A percentile compares a stretch with the other conserved stretches of the same genome.
phyloP scores from a whole-genome alignment of 2,113 vertebrate genomes.

The Scopus umbretta region DNA sequence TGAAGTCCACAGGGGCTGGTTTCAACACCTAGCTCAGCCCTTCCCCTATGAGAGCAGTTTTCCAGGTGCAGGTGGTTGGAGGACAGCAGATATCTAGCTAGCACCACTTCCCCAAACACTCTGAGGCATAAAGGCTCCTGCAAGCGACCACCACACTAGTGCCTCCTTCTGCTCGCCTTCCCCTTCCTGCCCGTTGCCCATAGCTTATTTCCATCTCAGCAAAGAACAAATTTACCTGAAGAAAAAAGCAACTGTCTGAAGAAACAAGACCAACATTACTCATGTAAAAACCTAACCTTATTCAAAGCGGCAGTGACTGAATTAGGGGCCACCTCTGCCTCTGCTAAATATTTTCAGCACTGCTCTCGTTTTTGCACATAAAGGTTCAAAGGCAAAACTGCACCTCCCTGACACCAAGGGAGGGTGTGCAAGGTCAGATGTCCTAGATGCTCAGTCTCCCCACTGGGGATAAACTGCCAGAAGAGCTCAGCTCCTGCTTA shows the following conservation, averaged over 20 bases:
- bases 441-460: neutral
- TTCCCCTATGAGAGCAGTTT: neutral
- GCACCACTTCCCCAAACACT: neutral
- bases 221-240: neutral
- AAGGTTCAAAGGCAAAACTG: neutral
- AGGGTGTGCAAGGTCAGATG: neutral
- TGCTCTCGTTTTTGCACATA: neutral
- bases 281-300: neutral
- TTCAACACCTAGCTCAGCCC: neutral
- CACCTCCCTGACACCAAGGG: neutral
- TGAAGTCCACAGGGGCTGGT: neutral
- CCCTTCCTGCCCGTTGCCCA: neutral
- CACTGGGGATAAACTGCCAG: neutral
- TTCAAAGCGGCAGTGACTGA: neutral
- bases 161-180: neutral
- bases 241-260: neutral
- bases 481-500: neutral
- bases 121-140: neutral
- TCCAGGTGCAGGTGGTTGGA: neutral
- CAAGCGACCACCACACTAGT: neutral
- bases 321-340: neutral
- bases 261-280: neutral
- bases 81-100: neutral
- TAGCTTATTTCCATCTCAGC: neutral
- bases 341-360: neutral